Evolutionary conservation across 2,113 vertebrate genomes (phyloP), one percentile per base, ranked within the genome.

Genomic region (Vimba vimba): DNA sequence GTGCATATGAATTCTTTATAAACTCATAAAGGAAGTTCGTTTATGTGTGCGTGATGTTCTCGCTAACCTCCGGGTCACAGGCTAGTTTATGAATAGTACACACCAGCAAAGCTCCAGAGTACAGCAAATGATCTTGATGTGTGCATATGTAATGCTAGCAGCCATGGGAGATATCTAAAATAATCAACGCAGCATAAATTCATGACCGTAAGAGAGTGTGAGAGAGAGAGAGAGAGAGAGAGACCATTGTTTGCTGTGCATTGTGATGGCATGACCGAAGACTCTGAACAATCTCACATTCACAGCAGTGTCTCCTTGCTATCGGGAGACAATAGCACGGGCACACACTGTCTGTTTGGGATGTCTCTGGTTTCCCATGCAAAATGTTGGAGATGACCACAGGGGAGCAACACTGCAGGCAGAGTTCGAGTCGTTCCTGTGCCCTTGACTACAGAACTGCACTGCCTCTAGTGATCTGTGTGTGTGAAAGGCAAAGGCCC

Each of bases 391-490:
- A 39, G 79, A 75, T 85, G 78, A 78, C 66, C 77, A 60, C 78
- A 36, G 78, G 85, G 85, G 85, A 57, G 33, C 33, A 73, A 73
- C 77, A 80, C 83, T 82, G 78, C 79, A 85, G 83, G 83, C 86
- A 71, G 75, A 66, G 83, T 84, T 88, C 21, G 87, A 79, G 62
- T 76, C 71, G 39, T 88, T 85, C 60, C 71, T 57, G 78, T 88
- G 87, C 83, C 87, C 87, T 88, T 88, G 87, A 85, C 83, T 88
- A 69, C 62, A 85, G 83, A 73, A 82, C 47, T 57, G 79, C 62
- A 50, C 21, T 57, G 64, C 76, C 66, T 52, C 25, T 55, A 59
- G 74, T 78, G 68, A 62, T 50, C 25, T 55, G 52, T 82, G 77
- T 73, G 75, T 84, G 57, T 66, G 57, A 52, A 83, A 59, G 86